Conservation (phyloP, 2,113 vertebrate genomes). For the Peucedramus taeniatus region DNA sequence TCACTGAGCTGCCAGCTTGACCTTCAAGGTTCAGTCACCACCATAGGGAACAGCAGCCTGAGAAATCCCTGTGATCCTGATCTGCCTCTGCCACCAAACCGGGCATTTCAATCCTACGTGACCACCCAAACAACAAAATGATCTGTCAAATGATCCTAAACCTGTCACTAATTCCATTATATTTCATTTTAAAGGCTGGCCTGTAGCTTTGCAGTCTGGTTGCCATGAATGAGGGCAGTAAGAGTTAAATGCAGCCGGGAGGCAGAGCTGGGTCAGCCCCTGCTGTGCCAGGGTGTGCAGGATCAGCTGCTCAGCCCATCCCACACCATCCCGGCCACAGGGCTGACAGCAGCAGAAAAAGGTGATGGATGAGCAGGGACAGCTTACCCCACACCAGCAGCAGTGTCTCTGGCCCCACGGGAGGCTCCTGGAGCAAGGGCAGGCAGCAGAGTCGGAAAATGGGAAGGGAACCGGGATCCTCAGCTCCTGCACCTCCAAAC, state of each 20-base stretch:
- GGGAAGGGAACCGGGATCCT: neutral
- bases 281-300: neutral
- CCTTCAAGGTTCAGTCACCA: neutral
- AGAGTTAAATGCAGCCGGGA: neutral
- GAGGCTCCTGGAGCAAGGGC: neutral
- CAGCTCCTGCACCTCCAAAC: neutral
- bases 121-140: neutral
- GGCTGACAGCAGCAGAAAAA: neutral
- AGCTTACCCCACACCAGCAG: neutral
- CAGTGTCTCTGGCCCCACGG: neutral
- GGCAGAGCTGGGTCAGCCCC: neutral
- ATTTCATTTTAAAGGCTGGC: no score
- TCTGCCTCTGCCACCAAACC: neutral
- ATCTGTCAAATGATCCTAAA: accelerated
- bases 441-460: accelerated
- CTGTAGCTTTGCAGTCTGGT: neutral
- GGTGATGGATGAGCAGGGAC: neutral
- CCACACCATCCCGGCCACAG: accelerated
- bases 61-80: neutral
- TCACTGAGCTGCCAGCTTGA: neutral
- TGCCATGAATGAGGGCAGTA: accelerated
- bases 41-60: accelerated
- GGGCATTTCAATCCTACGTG: neutral
- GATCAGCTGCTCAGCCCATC: neutral
- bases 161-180: accelerated